These are phyloP conservation scores for Uropsilus gracilis DNA, from an alignment of 2,113 vertebrate genomes.

Conservation along the genomic window DNA sequence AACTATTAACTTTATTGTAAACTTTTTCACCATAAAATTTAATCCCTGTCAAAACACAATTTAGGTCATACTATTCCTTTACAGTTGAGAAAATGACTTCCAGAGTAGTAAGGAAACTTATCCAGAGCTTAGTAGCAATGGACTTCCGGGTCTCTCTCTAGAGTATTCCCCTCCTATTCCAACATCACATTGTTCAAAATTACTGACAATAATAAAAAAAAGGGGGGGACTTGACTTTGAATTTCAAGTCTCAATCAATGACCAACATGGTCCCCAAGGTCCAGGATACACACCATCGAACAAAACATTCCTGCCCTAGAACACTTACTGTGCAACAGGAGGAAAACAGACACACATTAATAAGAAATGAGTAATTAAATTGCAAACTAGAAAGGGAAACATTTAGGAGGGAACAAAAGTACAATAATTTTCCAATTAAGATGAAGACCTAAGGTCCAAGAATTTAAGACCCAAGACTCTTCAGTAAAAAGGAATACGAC, in stretches of 20 bases:
- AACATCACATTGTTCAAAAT: background rate
- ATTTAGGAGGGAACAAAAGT: background rate
- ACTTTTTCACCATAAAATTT: background rate
- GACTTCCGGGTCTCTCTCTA: background rate
- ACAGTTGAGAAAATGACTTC: background rate
- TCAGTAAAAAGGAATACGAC: background rate
- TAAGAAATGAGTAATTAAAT: background rate
- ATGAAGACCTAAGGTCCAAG: background rate
- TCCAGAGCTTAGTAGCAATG: background rate
- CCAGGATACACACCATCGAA: background rate
- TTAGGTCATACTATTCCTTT: background rate
- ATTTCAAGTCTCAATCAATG: background rate
- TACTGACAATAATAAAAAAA: background rate
- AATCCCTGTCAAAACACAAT: background rate
- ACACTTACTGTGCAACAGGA: background rate
- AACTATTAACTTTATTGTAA: background rate
- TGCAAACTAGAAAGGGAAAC: background rate
- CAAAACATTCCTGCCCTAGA: background rate
- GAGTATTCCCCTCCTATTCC: background rate
- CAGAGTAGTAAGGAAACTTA: background rate
- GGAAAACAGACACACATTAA: background rate
- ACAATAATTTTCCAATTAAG: background rate
- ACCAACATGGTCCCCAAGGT: background rate
- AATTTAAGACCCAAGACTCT: background rate
- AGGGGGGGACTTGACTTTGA: background rate